Evolutionary conservation across 2,113 vertebrate genomes (phyloP), one percentile per base, ranked within the genome.

Genomic region (Symphodus melops): DNA sequence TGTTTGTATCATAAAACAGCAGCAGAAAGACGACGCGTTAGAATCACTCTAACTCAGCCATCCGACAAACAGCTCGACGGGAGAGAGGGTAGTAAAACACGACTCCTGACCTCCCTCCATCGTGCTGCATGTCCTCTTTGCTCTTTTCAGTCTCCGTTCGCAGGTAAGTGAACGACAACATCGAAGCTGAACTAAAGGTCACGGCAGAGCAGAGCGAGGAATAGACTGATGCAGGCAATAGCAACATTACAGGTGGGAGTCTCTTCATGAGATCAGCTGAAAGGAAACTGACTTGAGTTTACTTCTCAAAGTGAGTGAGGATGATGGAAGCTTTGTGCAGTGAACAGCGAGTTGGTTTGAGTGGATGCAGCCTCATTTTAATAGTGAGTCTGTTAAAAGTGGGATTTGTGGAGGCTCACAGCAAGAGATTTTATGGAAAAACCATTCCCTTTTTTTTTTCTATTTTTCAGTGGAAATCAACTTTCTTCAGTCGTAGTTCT

Each of bases 1-100:
- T 14, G 63, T 81, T 73, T 68, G 81, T 73, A 59, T 83, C 81
- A 16, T 82, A 74, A 81, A 84, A 61, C 44, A 21, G 19, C 28
- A 33, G 58, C 44, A 25, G 44, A 41, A 12, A 65, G 74, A 68
- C 61, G 60, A 79, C 51, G 69, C 61, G 72, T 17, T 21, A 6
- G 52, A 69, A 57, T 28, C 9, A 39, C 57, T 72, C 54, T 16
- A 8, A 81, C 65, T 21, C 75, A 60, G 63, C 65, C 54, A 21
- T 28, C 52, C 81, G 73, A 84, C 80, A 85, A 89, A 82, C 74
- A 81, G 68, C 63, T 54, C 0, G 3, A 55, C 5, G 14, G 64
- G 55, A 51, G 59, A 77, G 70, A 55, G 1, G 48, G n/a, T 20
- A 21, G 54, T 81, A 81, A 86, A 90, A 75, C 58, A 33, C 1